These are phyloP conservation scores for Styela clava DNA, from an alignment of 23 tunicate species.

Conservation along the genomic window DNA sequence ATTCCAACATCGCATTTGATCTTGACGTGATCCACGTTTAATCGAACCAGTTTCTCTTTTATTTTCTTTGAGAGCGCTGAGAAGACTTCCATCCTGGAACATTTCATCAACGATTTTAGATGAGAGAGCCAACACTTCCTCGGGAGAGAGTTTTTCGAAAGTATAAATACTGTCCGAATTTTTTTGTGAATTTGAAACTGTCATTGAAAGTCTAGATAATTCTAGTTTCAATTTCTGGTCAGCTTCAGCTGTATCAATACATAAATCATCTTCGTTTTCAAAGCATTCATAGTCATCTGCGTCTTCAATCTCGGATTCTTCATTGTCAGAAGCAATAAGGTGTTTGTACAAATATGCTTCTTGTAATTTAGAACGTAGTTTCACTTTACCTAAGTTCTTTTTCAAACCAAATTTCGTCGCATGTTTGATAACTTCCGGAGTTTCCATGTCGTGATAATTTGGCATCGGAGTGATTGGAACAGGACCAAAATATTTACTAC, in stretches of 20 bases:
- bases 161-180: neutral
- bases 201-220: neutral
- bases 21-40: slow-evolving; percentile 39
- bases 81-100: slow-evolving; percentile 17
- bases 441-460: slow-evolving; percentile 15
- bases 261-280: neutral
- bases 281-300: neutral
- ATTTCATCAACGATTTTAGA: neutral
- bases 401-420: slow-evolving; percentile 43
- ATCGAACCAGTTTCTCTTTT: slow-evolving; percentile 1
- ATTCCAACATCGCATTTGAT: slow-evolving; percentile 22
- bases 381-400: slow-evolving; percentile 31
- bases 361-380: slow-evolving; percentile 31
- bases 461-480: slow-evolving; percentile 32
- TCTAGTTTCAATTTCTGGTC: slow-evolving; percentile 8
- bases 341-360: slow-evolving; percentile 46
- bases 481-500: slow-evolving; percentile 1
- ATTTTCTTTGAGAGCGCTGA: slow-evolving; percentile 11
- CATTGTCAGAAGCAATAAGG: slow-evolving; percentile 26
- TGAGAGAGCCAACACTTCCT: slow-evolving; percentile 8
- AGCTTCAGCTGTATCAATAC: slow-evolving; percentile 1
- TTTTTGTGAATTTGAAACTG: neutral
- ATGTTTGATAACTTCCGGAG: slow-evolving; percentile 25
- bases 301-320: neutral
- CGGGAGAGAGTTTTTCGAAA: neutral